Conservation (phyloP, 1,140 invertebrate species). For the Delia radicum region DNA sequence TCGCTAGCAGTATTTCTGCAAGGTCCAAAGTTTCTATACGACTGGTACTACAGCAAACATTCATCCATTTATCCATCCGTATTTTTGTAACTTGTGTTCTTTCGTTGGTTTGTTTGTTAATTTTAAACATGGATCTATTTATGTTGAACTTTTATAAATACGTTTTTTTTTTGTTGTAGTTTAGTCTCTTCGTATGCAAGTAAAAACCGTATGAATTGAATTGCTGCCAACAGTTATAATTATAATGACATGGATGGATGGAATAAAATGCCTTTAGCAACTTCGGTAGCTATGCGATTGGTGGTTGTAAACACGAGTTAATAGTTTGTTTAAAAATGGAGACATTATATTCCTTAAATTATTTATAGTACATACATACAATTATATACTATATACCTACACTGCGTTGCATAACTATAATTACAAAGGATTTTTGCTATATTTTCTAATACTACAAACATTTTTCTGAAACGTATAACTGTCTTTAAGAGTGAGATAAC, state of each 20-base stretch:
- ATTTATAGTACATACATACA: too few species aligned
- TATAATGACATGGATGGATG: background rate
- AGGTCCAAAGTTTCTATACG: background rate
- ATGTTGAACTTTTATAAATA: background rate
- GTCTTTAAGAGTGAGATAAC: too few species aligned
- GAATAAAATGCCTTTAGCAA: background rate
- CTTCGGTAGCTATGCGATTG: conserved; percentile 9
- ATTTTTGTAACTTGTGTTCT: background rate
- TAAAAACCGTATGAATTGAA: background rate
- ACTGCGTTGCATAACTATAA: too few species aligned
- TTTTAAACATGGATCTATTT: background rate
- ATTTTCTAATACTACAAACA: too few species aligned
- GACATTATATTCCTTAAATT: background rate
- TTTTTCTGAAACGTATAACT: too few species aligned
- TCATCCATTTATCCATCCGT: background rate
- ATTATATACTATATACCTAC: too few species aligned
- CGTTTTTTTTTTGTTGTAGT: background rate
- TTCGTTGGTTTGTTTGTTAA: background rate
- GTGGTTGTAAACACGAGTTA: conserved; percentile 9
- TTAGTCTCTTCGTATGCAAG: background rate
- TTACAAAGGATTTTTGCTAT: too few species aligned
- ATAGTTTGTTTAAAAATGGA: background rate
- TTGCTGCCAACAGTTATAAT: conserved; percentile 18
- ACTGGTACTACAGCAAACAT: background rate
- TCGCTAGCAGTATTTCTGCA: background rate